Base-by-base conservation (phyloP, 2,797 vertebrate genomes). In the Lithobates pipiens region DNA sequence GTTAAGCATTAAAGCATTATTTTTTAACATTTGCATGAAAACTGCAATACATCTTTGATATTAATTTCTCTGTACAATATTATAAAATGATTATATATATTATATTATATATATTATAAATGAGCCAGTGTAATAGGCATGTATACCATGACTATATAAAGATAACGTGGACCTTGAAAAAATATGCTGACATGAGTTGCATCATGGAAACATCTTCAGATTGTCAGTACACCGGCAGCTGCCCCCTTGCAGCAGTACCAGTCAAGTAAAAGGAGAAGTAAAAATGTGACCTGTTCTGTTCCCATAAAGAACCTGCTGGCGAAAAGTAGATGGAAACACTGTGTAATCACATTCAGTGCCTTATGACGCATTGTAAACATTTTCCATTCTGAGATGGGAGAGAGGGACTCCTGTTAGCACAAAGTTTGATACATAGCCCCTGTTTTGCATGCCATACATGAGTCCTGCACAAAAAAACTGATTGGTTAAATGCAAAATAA, bases 121-220 rank as follows among this genome's bases (percentile, higher is more conserved):
- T 13, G 25, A 29, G 65, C 25, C 25, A 67, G 65, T 29, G 10
- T 67, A 0, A 15, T 4, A 67, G 27, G 3, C 25, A 25, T 67
- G 65, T 67, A 36, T n/a, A 63, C 32, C 57, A 67, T 46, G 1
- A 75, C 81, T 83, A 83, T 89, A 76, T 85, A 82, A 67, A 88
- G 88, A 90, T 69, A 73, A 67, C 82, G 82, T 44, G n/a, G 78
- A 88, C 23, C 21, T 39, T 50, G 76, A 86, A 88, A 57, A 74
- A 74, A 89, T 90, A 88, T 10, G 29, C 84, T 86, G 88, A 86
- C 86, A 50, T 84, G 87, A 87, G 79, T 39, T 76, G 84, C 83
- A 86, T 88, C 88, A 88, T 90, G 90, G 90, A 94, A 92, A 93
- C 73, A 89, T 89, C 90, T 82, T 88, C 82, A 18, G 80, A 85